Base-by-base conservation (phyloP, 2,797 vertebrate genomes). In the Staurois parvus region DNA sequence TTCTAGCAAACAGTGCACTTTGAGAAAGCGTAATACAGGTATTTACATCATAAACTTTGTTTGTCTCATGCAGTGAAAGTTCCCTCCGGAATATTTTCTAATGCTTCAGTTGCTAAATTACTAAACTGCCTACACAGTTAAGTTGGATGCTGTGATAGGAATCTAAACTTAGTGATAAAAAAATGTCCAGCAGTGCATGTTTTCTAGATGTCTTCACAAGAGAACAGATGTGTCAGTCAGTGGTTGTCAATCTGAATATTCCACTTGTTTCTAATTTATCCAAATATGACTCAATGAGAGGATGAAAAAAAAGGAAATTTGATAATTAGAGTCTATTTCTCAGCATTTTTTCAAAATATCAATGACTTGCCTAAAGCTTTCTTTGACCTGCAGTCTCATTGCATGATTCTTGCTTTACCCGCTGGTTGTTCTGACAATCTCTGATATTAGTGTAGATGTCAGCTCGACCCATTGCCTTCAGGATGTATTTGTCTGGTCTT, bases 401-500 rank as follows among this genome's bases (percentile, higher is more conserved):
- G 56, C 29, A 76, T 76, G 52, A 32, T 34, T 56, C 56, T 21
- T 24, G 52, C 29, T 52, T 52, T 42, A 74, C 72, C 45, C 30
- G 45, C 42, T 76, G 74, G 28, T 29, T 76, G 32, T 48, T 28
- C 12, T 77, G 30, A 64, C 8, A 15, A 66, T 13, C 1, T 59
- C 32, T 77, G 19, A 34, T 30, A 34, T 77, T 66, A 40, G 52
- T 37, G 62, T 77, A 32, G 2, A 77, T 59, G 32, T 37, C 59
- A 67, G 19, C 12, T 26, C 67, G 76, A 66, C 26, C 34, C 40
- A 37, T 66, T 28, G 42, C 62, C 45, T 42, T 29, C 17, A 19
- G 56, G n/a, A 78, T 59, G 28, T 67, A 28, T 42, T 66, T 42
- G 26, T 42, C 62, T 45, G 62, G 40, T 68, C 64, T 42, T 79